Conservation (phyloP, 2,113 vertebrate species). For the Corydoras maculifer region DNA sequence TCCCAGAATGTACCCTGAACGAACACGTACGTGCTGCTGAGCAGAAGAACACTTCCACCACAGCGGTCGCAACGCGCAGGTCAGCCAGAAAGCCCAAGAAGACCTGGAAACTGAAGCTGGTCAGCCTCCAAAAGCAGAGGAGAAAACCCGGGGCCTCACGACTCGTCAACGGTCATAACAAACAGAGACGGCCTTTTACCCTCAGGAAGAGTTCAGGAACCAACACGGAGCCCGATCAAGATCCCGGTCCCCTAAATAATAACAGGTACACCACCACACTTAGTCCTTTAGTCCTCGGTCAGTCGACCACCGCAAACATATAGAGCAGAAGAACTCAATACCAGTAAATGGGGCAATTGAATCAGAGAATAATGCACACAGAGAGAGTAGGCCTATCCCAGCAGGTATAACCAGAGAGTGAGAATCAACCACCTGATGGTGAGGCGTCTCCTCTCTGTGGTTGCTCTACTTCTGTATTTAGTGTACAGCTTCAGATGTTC, state of each 20-base stretch:
- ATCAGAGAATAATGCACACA: no score
- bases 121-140: constrained; percentile 25
- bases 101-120: constrained; percentile 33
- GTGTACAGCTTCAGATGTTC: no score
- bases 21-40: not conserved
- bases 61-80: constrained; percentile 2
- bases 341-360: no score
- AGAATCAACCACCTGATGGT: no score
- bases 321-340: no score
- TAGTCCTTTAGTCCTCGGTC: not conserved
- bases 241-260: not conserved
- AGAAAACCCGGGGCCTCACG: not conserved
- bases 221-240: not conserved
- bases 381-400: no score
- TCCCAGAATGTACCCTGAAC: not conserved
- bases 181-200: not conserved
- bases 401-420: no score
- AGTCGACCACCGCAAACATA: no score
- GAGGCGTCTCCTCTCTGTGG: no score
- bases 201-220: not conserved
- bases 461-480: no score
- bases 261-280: constrained; percentile 8
- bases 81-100: constrained; percentile 30
- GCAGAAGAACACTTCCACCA: not conserved
- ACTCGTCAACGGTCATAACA: not conserved